Evolutionary conservation across 2,797 vertebrate genomes (phyloP), one percentile per base, ranked within the genome.

Genomic region (Diplodus puntazzo): DNA sequence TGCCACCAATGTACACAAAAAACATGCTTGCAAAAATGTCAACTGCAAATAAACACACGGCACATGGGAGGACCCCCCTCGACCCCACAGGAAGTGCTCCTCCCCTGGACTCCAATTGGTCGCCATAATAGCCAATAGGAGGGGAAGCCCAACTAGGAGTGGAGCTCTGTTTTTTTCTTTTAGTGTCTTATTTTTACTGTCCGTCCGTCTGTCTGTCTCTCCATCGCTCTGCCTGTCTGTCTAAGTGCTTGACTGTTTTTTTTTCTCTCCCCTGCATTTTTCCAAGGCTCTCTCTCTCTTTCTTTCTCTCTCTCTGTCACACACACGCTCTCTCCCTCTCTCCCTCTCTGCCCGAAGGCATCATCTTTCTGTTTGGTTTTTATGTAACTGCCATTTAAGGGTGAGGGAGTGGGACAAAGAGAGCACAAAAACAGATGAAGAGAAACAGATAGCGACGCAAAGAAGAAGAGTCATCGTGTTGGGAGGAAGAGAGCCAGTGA

Each of bases 51-150:
- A 77, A 25, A 79, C 34, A 60, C 72, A 61, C 52, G 72, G 79
- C 77, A 85, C 83, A 81, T 76, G 53, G 67, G 71, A 83, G 69
- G 60, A 66, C 80, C 87, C 81, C 81, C 72, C 61, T 69, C 52
- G 16, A 82, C 73, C 80, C 77, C 62, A 88, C 84, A 91, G 91
- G 87, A 91, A 94, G 89, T 89, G 72, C 64, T 81, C 89, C 92
- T 89, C 92, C 93, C 88, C 90, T 90, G 77, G 53, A 50, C 43
- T 86, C 71, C 62, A 34, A 91, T 90, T 93, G 92, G 91, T 46
- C 20, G 20, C 43, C 34, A 10, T 69, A 17, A 43, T 20, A 81
- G 43, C 93, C 91, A 93, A 91, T 93, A 39, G 70, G 60, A 77
- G 45, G 14, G 4, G 18, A 76, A 45, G 13, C 8, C 83, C 58